A percentile compares a stretch with the other conserved stretches of the same genome.
These are phyloP conservation scores for Ceratina japonica DNA, from an alignment of 1,140 invertebrate genomes.

Conservation along the genomic window DNA sequence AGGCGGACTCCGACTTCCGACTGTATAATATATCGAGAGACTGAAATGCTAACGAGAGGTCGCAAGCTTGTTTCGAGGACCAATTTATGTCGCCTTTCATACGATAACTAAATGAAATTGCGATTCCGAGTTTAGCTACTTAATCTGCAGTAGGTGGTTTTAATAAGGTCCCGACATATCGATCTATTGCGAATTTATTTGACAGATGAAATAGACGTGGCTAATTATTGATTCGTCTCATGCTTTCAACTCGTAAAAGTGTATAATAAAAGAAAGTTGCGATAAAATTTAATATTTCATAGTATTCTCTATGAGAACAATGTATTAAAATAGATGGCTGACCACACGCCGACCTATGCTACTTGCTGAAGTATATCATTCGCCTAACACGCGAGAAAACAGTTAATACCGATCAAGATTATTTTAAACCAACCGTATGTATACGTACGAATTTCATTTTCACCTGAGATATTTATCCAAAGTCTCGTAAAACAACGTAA, in stretches of 20 bases:
- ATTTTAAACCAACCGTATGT: too few relatives aligned
- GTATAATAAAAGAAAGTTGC: too few relatives aligned
- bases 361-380: not conserved
- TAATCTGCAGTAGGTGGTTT: conserved; percentile 8
- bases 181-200: not conserved
- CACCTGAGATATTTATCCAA: not conserved
- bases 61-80: not conserved
- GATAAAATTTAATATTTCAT: too few relatives aligned
- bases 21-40: conserved; percentile 2
- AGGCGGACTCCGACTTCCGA: conserved; percentile 42
- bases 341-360: not conserved
- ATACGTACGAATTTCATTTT: not conserved
- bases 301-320: too few relatives aligned
- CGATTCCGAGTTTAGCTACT: conserved; percentile 25
- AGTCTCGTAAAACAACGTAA: not conserved
- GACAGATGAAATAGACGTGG: not conserved
- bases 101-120: not conserved
- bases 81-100: not conserved
- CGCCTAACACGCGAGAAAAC: not conserved
- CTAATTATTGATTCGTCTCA: not conserved
- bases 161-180: conserved; percentile 7
- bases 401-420: not conserved
- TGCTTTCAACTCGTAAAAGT: not conserved
- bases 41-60: conserved; percentile 10
- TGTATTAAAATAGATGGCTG: not conserved